phyloP scores from a whole-genome alignment of 2,797 vertebrate genomes.

The Holocentrus rufus region DNA sequence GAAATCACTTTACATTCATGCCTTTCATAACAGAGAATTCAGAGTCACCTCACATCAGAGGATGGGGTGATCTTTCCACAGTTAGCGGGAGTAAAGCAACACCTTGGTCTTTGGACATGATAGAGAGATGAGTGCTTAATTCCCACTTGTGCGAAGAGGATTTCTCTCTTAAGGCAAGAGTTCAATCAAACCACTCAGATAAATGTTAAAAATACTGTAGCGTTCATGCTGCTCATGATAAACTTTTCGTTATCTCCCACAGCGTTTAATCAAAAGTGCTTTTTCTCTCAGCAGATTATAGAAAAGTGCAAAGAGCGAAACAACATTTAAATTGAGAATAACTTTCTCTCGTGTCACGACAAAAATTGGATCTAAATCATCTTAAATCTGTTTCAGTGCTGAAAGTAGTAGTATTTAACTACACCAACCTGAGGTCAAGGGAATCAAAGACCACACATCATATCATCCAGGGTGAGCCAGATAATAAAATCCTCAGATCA shows the following conservation, averaged over 20 bases:
- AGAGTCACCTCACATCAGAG: slow-evolving; percentile 62
- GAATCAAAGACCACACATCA: slow-evolving; percentile 71
- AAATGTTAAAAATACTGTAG: slow-evolving; percentile 64
- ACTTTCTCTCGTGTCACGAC: slow-evolving; percentile 50
- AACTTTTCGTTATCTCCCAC: slow-evolving; percentile 65
- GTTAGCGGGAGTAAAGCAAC: slow-evolving; percentile 61
- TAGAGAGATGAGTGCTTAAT: slow-evolving; percentile 68
- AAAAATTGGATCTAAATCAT: slow-evolving; percentile 58
- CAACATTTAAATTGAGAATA: slow-evolving; percentile 47
- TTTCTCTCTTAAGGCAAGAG: slow-evolving; percentile 60
- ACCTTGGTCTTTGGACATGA: slow-evolving; percentile 62
- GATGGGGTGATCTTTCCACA: slow-evolving; percentile 56
- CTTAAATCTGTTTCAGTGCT: slow-evolving; percentile 60
- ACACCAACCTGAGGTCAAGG: slow-evolving; percentile 66
- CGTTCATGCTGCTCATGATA: slow-evolving; percentile 56
- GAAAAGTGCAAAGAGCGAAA: slow-evolving; percentile 41
- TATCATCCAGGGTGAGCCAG: slow-evolving; percentile 70
- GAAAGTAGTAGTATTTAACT: slow-evolving; percentile 62
- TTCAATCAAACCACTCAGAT: slow-evolving; percentile 68
- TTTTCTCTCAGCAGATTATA: slow-evolving; percentile 42
- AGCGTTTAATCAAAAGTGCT: slow-evolving; percentile 59
- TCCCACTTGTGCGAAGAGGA: slow-evolving; percentile 50
- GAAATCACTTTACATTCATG: neutral
- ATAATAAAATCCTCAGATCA: slow-evolving; percentile 79
- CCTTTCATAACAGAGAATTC: slow-evolving; percentile 38